Evolutionary conservation across 2,888 invertebrate species (phyloP), one percentile per base, ranked within the genome.

Genomic region (Drosophila villosipedis): DNA sequence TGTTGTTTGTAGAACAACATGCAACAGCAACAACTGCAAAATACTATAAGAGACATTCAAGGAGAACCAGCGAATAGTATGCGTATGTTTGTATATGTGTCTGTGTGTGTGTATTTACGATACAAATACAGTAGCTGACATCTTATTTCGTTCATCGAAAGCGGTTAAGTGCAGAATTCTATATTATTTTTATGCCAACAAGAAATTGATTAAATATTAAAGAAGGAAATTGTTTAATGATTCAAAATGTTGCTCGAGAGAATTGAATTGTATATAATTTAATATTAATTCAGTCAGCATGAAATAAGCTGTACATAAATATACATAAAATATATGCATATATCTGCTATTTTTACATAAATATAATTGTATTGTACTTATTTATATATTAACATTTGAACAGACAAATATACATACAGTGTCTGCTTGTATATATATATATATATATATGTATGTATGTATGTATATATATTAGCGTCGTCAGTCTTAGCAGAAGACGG

Each of bases 401-500:
- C 33, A 19, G 35, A 30, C 35, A 19, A 16, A 53, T 12, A 52
- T 39, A 61, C 30, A 30, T 28, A n/a, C n/a, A n/a, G n/a, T n/a
- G n/a, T n/a, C n/a, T n/a, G n/a, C n/a, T n/a, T n/a, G n/a, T n/a
- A n/a, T n/a, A n/a, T n/a, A 53, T 12, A 52, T 39, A 61, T 25
- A 30, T 28, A 35, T 4, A 4, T 0, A 35, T 53, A 31, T 3
- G 6, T 10, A 58, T 16, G 70, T 55, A 31, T 39, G 14, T 12
- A 12, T 1, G 4, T 50, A 35, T 5, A 19, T 10, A 58, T 16
- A 72, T 53, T 55, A 61, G 43, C 69, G 73, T 41, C 68, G 76
- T 71, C 64, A 74, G 75, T 73, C 66, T 68, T 47, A 65, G 78
- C 89, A 86, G 74, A 90, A 87, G 90, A 90, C 87, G 87, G 90